A percentile compares a stretch with the other conserved stretches of the same genome.
These are phyloP conservation scores for Natrix natrix DNA, from an alignment of 2,797 vertebrate genomes.

Conservation along the genomic window DNA sequence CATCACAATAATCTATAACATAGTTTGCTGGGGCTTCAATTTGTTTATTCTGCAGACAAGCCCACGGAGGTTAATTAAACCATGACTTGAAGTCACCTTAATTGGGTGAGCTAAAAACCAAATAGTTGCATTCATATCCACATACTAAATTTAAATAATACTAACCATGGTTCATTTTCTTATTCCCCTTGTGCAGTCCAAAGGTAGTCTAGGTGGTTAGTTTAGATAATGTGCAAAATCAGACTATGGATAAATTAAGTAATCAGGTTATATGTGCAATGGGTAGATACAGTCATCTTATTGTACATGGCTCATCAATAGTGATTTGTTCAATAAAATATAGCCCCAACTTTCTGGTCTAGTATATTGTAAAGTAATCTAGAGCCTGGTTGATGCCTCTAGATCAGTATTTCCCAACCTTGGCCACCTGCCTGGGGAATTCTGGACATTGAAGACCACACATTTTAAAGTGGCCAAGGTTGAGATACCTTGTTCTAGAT, in stretches of 20 bases:
- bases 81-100: not conserved
- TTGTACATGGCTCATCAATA: not conserved
- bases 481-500: not conserved
- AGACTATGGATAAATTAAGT: not conserved
- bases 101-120: not conserved
- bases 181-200: not conserved
- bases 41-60: not conserved
- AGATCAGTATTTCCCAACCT: not conserved
- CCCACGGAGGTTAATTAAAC: not conserved
- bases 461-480: not conserved
- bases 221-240: not conserved
- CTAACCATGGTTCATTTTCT: not conserved
- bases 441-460: not conserved
- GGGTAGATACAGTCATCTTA: not conserved
- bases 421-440: not conserved
- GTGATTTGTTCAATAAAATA: not conserved
- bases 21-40: not conserved
- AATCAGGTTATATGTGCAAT: not conserved
- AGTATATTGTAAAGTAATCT: not conserved
- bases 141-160: not conserved
- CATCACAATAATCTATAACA: not conserved
- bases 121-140: not conserved
- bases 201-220: not conserved
- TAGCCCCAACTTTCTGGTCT: not conserved
- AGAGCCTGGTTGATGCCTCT: not conserved